Conservation (phyloP, 2,888 invertebrate species). For the Chrysomela aeneicollis region DNA sequence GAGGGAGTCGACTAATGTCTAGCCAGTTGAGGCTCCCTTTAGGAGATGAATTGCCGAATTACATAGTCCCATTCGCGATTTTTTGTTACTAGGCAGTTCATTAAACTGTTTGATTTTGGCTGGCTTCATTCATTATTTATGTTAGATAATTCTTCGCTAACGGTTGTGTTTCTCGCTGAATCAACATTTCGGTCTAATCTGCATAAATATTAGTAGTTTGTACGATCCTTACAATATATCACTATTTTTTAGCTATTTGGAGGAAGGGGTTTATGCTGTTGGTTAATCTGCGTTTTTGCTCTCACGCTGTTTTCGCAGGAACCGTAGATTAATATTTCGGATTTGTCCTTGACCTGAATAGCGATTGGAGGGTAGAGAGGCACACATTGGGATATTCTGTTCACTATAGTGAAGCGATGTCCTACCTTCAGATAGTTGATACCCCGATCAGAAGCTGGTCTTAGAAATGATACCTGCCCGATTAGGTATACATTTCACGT, state of each 20-base stretch:
- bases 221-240: constrained; percentile 4
- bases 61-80: constrained; percentile 56
- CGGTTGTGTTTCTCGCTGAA: constrained; percentile 23
- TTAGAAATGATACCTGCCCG: background rate
- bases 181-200: constrained; percentile 31
- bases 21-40: constrained; percentile 52
- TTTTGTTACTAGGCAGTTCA: constrained; percentile 51
- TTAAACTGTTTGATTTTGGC: constrained; percentile 51
- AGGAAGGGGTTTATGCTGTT: background rate
- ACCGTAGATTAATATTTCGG: background rate
- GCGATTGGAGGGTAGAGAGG: background rate
- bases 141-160: constrained; percentile 38
- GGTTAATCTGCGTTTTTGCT: background rate
- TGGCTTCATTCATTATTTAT: constrained; percentile 42
- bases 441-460: background rate
- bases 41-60: constrained; percentile 54
- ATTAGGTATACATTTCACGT: background rate
- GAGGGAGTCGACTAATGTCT: constrained; percentile 45
- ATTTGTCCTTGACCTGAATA: constrained; percentile 2
- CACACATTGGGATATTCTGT: background rate
- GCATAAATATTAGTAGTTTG: constrained; percentile 17
- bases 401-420: background rate
- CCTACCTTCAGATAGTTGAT: background rate
- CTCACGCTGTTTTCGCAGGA: background rate
- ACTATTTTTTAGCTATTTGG: background rate